Evolutionary conservation across 2,797 vertebrate genomes (phyloP).

Genomic region (Sebastes trivittatus): DNA sequence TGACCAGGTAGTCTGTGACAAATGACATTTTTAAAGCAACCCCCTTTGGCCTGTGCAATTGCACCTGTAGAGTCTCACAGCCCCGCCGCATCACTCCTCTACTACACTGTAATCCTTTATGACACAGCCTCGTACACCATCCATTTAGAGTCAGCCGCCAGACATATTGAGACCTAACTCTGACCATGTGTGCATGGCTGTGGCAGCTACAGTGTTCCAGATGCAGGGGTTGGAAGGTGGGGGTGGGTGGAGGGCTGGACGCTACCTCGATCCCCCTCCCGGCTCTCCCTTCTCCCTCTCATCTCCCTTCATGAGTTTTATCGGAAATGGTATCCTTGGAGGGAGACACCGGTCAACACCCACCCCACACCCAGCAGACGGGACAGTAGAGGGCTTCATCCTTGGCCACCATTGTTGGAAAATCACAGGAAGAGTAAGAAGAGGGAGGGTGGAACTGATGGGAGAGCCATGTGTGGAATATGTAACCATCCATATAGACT

Average conservation of each 20-base stretch:
- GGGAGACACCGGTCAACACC: slow-evolving; percentile 2
- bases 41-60: slow-evolving; percentile 12
- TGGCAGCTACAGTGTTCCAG: slow-evolving; percentile 42
- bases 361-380: not conserved
- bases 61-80: slow-evolving; percentile 20
- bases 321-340: slow-evolving; percentile 13
- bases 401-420: not conserved
- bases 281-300: not conserved
- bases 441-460: slow-evolving; percentile 19
- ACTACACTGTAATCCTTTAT: slow-evolving; percentile 38
- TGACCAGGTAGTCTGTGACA: slow-evolving; percentile 63
- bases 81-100: slow-evolving; percentile 23
- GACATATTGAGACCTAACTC: slow-evolving; percentile 53
- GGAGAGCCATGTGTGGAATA: slow-evolving; percentile 51
- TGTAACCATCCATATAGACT: slow-evolving; percentile 16
- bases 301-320: not conserved
- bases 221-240: slow-evolving; percentile 9
- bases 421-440: not conserved
- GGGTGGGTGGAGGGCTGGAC: no score
- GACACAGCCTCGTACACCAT: slow-evolving; percentile 42
- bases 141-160: slow-evolving; percentile 39
- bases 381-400: not conserved
- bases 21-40: slow-evolving; percentile 54
- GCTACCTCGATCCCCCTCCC: not conserved
- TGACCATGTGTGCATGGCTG: slow-evolving; percentile 50